Base-by-base conservation (phyloP, 2,797 vertebrate genomes). In the Acanthurus lineatus region DNA sequence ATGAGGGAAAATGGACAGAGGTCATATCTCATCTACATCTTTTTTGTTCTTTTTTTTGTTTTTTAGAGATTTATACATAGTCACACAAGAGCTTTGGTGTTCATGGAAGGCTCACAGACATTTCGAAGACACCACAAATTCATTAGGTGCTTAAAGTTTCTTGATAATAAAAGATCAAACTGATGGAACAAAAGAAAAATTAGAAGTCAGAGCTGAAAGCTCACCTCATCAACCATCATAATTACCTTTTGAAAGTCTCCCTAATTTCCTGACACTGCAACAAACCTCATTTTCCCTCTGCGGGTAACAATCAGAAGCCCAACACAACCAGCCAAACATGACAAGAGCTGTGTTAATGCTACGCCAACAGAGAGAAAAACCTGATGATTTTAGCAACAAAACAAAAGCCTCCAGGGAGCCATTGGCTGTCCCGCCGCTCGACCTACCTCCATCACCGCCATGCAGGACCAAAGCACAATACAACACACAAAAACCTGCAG, bases 1-100 rank as follows among this genome's bases (percentile, higher is more conserved):
- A 96, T 96, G 81, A 91, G 84, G 88, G 82, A 84, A 94, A 94
- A 95, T 93, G 95, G 95, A 96, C 94, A 94, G 84, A 96, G 96
- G 96, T 97, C 96, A 94, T 91, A 92, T 93, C 93, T 93, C 92
- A 93, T 93, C 88, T 90, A 72, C 74, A 85, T 90, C 71, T 79
- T 81, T 57, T 71, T 81, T 71, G 59, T 48, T 20, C 3, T 42
- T 76, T 53, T 73, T 83, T 68, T 61, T 47, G 44, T 5, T 52
- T 77, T 60, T 49, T 6, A 4, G 38, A 68, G 82, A 78, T 86
- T 83, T 73, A 81, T 88, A 73, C 80, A 88, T 82, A 81, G 94
- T 89, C 90, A 94, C 85, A 73, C 80, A 73, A 79, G 72, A 61
- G 71, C 78, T 63, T 62, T 40, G 52, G 58, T 67, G 56, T 68